Conservation (phyloP, 2,888 invertebrate genomes). For the Phortica okadai region DNA sequence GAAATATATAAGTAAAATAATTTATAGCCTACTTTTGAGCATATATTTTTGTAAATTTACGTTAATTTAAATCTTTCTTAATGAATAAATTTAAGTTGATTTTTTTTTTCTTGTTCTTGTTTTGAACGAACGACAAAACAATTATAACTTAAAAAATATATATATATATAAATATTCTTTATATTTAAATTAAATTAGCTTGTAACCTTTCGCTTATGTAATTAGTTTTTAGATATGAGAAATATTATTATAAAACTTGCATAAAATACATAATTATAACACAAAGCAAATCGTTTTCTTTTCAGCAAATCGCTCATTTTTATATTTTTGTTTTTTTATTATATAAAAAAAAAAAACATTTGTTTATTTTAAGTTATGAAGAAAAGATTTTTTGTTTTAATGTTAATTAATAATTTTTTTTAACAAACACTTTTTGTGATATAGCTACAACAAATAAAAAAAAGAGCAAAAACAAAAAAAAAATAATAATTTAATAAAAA, state of each 20-base stretch:
- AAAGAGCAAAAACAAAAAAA: background rate
- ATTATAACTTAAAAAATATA: too few species aligned
- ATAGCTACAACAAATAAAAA: constrained; percentile 34
- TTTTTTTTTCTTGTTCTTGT: too few species aligned
- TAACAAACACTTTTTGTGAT: constrained; percentile 49
- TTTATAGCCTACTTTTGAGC: too few species aligned
- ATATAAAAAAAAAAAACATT: background rate
- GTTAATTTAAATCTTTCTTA: too few species aligned
- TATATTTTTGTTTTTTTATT: constrained; percentile 1
- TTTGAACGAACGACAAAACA: too few species aligned
- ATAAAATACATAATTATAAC: constrained; percentile 14
- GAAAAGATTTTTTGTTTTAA: background rate
- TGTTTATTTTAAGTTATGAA: background rate
- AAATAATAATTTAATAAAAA: background rate
- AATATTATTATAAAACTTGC: background rate
- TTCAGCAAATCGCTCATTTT: constrained; percentile 9
- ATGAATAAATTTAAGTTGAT: too few species aligned
- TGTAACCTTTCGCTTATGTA: background rate
- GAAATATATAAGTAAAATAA: too few species aligned
- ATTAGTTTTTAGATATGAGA: background rate
- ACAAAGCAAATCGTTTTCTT: constrained; percentile 29
- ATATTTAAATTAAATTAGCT: background rate
- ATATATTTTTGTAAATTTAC: too few species aligned
- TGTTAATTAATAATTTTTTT: constrained; percentile 14
- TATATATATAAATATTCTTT: too few species aligned